These are phyloP conservation scores for Hemicentrotus pulcherrimus DNA, from an alignment of 35 echinoderm and acorn worm species.

Conservation along the genomic window DNA sequence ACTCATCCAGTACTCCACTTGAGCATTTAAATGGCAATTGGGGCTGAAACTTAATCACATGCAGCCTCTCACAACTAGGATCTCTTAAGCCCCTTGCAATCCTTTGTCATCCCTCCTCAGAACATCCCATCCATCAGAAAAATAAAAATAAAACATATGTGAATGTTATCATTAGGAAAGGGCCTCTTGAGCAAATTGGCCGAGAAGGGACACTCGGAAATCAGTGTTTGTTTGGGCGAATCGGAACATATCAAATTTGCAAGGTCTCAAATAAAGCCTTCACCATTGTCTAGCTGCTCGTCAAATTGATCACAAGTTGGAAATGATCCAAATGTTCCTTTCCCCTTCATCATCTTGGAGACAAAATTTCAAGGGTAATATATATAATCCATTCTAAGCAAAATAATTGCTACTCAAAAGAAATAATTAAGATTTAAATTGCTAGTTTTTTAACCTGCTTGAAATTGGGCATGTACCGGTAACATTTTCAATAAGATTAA, in stretches of 20 bases:
- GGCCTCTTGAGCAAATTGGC: neutral
- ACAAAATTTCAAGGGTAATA: no score
- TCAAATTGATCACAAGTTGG: neutral
- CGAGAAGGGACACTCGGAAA: neutral
- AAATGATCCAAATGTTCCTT: no score
- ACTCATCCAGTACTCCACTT: neutral
- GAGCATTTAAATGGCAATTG: neutral
- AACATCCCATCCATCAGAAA: neutral
- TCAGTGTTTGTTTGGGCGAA: neutral
- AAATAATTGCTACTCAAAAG: no score
- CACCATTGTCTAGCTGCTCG: no score
- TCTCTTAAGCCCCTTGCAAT: neutral
- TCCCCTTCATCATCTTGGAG: no score
- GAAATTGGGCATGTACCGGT: no score
- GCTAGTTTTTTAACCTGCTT: no score
- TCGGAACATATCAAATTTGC: neutral
- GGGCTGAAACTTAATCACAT: neutral
- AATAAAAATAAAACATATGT: neutral
- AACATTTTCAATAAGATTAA: no score
- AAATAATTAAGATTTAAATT: no score
- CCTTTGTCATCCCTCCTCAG: neutral
- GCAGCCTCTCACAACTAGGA: neutral
- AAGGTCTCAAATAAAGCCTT: neutral
- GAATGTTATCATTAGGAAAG: neutral
- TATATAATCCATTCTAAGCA: no score